Evolutionary conservation across 2,113 vertebrate species (phyloP).

Genomic region (cattle (Bos taurus)): DNA sequence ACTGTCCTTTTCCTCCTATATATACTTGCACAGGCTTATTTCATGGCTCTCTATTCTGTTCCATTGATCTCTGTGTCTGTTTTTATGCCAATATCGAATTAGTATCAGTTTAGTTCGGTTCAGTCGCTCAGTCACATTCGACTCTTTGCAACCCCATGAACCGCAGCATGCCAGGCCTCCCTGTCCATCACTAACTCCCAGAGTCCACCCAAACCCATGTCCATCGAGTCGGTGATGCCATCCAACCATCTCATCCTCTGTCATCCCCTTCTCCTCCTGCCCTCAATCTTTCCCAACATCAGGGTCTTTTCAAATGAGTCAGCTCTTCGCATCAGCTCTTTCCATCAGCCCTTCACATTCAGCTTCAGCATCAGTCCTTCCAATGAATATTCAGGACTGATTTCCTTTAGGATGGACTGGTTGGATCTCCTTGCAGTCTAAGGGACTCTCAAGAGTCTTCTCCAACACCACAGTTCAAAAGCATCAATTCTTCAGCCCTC

Average conservation of each 20-base stretch:
- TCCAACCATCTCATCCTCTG: not conserved
- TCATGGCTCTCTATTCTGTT: not conserved
- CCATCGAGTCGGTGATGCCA: not conserved
- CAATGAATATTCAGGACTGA: no score
- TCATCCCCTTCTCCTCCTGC: not conserved
- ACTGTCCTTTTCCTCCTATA: not conserved
- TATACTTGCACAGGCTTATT: not conserved
- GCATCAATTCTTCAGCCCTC: not conserved
- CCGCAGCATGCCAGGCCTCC: not conserved
- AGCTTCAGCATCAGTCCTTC: not conserved
- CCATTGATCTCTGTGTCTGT: not conserved
- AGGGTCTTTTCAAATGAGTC: not conserved
- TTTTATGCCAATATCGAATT: not conserved
- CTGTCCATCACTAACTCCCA: not conserved
- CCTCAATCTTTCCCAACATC: not conserved
- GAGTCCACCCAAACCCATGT: not conserved
- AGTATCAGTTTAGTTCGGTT: not conserved
- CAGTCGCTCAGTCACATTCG: not conserved
- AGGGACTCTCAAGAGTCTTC: not conserved
- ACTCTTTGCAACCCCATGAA: not conserved
- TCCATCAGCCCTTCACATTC: no score
- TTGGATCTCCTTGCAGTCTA: not conserved
- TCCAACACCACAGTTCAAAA: not conserved
- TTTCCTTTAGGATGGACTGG: no score
- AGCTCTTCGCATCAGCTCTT: not conserved